These are phyloP conservation scores for Empidonax traillii DNA, from an alignment of 2,113 vertebrate species.

Conservation along the genomic window DNA sequence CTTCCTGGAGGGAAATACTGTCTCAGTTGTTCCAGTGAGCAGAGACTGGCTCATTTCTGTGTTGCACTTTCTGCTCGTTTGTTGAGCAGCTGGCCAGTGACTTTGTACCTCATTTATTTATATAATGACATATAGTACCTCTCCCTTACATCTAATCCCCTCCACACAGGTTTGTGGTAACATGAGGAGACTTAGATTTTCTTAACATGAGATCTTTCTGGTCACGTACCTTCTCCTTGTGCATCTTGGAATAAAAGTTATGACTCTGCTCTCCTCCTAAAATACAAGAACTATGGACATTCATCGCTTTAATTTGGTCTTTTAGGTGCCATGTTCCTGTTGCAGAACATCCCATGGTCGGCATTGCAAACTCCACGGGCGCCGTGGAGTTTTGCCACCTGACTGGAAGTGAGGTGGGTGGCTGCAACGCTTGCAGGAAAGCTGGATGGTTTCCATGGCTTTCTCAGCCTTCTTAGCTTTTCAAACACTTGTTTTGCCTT, in stretches of 20 bases:
- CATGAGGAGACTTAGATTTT: background rate
- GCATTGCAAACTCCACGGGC: slow-evolving; percentile 83
- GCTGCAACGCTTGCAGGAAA: background rate
- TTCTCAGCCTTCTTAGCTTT: background rate
- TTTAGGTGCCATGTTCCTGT: slow-evolving; percentile 87
- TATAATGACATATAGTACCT: background rate
- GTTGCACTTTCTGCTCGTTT: background rate
- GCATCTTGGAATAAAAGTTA: background rate
- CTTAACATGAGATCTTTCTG: background rate
- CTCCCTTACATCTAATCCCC: background rate
- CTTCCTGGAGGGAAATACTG: background rate
- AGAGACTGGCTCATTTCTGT: background rate
- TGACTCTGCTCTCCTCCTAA: background rate
- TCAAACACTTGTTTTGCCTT: background rate
- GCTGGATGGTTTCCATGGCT: background rate
- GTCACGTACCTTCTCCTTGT: background rate
- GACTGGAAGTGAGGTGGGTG: slow-evolving; percentile 79
- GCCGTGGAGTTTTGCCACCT: slow-evolving; percentile 81
- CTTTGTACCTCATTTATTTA: background rate
- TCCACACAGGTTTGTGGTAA: background rate
- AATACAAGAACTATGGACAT: background rate
- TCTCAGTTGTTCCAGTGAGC: background rate
- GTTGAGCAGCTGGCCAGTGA: background rate
- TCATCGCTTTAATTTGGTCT: background rate
- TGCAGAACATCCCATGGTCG: slow-evolving; percentile 77